These are phyloP conservation scores for Podilymbus podiceps DNA, from an alignment of 2,113 vertebrate species.

Conservation along the genomic window DNA sequence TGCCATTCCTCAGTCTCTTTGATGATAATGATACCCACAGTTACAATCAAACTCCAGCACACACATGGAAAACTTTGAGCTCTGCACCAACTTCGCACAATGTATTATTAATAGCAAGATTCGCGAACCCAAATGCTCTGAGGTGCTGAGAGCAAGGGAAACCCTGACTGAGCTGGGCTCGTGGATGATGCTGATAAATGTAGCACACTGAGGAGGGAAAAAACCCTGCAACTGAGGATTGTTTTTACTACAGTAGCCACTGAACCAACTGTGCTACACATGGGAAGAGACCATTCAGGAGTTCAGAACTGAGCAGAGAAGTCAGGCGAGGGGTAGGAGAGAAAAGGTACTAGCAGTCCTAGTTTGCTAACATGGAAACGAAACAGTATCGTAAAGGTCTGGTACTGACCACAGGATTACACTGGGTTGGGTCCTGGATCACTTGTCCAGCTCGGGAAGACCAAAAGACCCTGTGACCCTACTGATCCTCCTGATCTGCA, in stretches of 20 bases:
- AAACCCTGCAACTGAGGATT: background rate
- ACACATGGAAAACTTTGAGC: slow-evolving; percentile 22
- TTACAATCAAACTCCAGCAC: slow-evolving; percentile 58
- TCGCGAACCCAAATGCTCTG: background rate
- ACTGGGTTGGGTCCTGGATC: background rate
- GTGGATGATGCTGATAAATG: background rate
- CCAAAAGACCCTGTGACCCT: background rate
- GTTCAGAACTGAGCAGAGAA: background rate
- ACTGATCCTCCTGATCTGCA: background rate
- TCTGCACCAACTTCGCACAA: slow-evolving; percentile 45
- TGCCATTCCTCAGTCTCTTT: slow-evolving; percentile 68
- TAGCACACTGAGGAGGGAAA: background rate
- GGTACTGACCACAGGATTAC: background rate
- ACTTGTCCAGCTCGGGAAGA: background rate
- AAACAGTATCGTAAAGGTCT: background rate
- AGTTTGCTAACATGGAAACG: background rate
- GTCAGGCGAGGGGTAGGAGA: background rate
- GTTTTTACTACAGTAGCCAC: background rate
- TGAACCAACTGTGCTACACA: background rate
- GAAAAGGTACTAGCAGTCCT: background rate
- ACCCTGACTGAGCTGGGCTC: background rate
- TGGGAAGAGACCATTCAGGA: background rate
- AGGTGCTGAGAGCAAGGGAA: slow-evolving; percentile 42
- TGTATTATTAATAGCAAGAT: slow-evolving; percentile 59
- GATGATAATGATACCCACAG: slow-evolving; percentile 62